phyloP scores from a whole-genome alignment of 1,140 invertebrate genomes.

The Aethina tumida region DNA sequence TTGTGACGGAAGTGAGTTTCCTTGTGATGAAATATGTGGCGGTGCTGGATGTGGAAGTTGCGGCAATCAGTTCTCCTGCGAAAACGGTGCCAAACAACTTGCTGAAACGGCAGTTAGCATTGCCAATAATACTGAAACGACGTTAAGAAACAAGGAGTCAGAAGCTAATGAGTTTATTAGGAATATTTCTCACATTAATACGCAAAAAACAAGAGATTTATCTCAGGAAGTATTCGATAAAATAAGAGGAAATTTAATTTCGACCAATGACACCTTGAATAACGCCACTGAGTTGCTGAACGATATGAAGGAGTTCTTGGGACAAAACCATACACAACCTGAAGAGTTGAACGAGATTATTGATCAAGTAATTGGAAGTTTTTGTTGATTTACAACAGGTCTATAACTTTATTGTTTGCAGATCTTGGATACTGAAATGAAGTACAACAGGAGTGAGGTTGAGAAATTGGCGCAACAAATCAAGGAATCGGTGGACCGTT shows the following conservation, averaged over 20 bases:
- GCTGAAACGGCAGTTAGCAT: constrained; percentile 75
- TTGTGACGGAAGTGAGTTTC: constrained; percentile 76
- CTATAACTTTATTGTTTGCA: no score
- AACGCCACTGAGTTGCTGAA: constrained; percentile 47
- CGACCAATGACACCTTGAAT: constrained; percentile 36
- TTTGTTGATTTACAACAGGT: constrained; percentile 4
- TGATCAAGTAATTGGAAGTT: constrained; percentile 60
- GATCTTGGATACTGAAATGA: constrained; percentile 42
- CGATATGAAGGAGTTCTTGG: constrained; percentile 66
- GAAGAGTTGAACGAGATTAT: constrained; percentile 70
- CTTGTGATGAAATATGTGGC: constrained; percentile 84
- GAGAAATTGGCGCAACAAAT: constrained; percentile 72
- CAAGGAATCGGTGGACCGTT: constrained; percentile 69
- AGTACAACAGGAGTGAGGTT: constrained; percentile 77
- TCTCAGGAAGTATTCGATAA: constrained; percentile 27
- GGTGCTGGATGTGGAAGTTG: constrained; percentile 89
- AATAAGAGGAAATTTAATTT: constrained; percentile 20
- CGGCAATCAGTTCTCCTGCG: constrained; percentile 76
- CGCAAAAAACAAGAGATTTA: constrained; percentile 25
- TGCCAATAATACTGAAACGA: constrained; percentile 70
- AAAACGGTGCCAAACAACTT: constrained; percentile 76
- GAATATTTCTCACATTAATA: constrained; percentile 40
- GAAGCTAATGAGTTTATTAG: constrained; percentile 59
- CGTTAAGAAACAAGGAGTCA: constrained; percentile 71
- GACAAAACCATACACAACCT: constrained; percentile 65